Conservation (phyloP, 2,888 invertebrate species). For the Timema cristinae region DNA sequence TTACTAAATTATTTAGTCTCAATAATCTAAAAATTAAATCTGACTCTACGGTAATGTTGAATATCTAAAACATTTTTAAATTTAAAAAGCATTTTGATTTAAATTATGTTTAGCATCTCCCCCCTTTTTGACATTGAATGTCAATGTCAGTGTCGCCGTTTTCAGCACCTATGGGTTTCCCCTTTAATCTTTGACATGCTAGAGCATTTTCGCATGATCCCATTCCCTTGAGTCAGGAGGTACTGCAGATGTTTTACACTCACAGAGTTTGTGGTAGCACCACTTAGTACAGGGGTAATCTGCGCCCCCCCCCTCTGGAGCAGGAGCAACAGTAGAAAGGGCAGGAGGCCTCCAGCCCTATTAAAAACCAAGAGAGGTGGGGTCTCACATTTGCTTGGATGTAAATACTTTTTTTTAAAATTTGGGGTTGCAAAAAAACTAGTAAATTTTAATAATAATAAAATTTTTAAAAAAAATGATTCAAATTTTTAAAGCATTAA, state of each 20-base stretch:
- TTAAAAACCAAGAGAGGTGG: slow-evolving; percentile 25
- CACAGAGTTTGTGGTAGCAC: slow-evolving; percentile 74
- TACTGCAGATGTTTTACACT: slow-evolving; percentile 86
- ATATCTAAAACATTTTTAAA: too few species aligned
- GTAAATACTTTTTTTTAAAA: background rate
- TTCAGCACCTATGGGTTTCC: slow-evolving; percentile 92
- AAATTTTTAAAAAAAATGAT: background rate
- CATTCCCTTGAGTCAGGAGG: slow-evolving; percentile 96
- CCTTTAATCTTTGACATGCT: slow-evolving; percentile 96
- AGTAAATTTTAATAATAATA: too few species aligned
- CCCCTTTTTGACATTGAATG: slow-evolving; percentile 93
- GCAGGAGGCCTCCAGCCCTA: slow-evolving; percentile 29
- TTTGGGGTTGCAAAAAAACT: too few species aligned
- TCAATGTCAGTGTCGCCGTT: slow-evolving; percentile 89
- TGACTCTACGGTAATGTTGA: too few species aligned
- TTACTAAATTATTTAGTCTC: too few species aligned
- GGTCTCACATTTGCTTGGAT: background rate
- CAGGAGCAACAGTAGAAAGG: slow-evolving; percentile 29
- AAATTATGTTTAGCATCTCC: slow-evolving; percentile 65
- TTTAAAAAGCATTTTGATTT: too few species aligned
- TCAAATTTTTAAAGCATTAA: background rate
- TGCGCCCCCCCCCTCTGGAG: slow-evolving; percentile 38
- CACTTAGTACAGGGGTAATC: slow-evolving; percentile 27
- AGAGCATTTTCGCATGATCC: slow-evolving; percentile 93
- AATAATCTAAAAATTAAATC: too few species aligned